Conservation (phyloP, 2,113 vertebrate species). For the Phoenicopterus ruber region DNA sequence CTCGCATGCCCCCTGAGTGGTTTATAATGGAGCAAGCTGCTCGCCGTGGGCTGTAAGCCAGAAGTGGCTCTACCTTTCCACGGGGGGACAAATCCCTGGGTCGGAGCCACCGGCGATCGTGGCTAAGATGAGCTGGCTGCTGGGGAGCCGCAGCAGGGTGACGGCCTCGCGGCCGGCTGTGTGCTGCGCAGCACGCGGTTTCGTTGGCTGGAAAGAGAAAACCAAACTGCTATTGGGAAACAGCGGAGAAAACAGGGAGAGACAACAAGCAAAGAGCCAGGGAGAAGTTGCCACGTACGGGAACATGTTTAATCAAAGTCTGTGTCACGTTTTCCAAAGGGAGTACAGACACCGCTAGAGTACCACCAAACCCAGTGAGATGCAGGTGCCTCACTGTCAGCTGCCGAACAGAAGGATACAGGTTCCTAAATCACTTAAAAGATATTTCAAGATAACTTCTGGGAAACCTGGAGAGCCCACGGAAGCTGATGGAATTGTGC, state of each 20-base stretch:
- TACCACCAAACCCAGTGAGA: background rate
- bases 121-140: background rate
- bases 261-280: background rate
- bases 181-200: rapidly evolving
- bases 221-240: background rate
- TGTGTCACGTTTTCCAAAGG: background rate
- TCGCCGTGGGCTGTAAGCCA: background rate
- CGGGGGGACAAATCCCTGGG: background rate
- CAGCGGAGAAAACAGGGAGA: background rate
- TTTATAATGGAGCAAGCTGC: background rate
- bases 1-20: background rate
- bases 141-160: background rate
- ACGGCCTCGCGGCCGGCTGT: background rate
- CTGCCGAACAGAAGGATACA: background rate
- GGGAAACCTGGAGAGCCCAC: background rate
- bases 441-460: background rate
- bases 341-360: background rate
- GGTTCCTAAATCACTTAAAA: background rate
- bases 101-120: background rate
- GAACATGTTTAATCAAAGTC: background rate
- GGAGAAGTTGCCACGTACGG: background rate
- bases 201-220: background rate
- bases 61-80: background rate
- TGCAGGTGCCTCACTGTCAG: background rate
- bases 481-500: background rate